Conservation (phyloP, 2,888 invertebrate species). For the Apocheima hispidaria region DNA sequence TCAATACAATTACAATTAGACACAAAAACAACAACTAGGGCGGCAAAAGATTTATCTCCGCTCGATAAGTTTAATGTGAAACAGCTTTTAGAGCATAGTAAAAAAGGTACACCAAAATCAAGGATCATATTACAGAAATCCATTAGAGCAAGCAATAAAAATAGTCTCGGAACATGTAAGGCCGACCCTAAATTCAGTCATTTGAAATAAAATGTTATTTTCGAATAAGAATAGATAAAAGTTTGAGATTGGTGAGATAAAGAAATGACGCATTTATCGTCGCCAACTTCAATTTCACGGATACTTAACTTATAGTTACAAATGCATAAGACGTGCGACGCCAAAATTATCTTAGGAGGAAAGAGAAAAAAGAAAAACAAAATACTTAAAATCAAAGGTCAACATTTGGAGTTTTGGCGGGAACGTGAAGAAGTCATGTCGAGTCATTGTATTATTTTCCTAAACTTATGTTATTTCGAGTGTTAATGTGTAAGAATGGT, state of each 20-base stretch:
- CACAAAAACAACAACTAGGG: constrained; percentile 29
- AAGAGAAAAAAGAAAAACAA: no score
- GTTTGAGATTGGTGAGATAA: constrained; percentile 53
- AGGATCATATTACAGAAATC: constrained; percentile 84
- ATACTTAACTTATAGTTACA: no score
- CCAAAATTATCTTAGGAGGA: no score
- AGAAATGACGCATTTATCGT: constrained; percentile 7
- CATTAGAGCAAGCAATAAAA: constrained; percentile 82
- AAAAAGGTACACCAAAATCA: constrained; percentile 73
- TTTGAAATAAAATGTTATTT: constrained; percentile 64
- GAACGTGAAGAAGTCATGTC: no score
- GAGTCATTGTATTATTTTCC: no score
- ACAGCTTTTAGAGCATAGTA: constrained; percentile 62
- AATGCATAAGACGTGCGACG: no score
- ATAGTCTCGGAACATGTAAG: constrained; percentile 64
- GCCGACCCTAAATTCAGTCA: constrained; percentile 71
- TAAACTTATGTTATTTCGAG: no score
- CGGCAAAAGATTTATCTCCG: constrained; percentile 57
- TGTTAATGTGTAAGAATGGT: no score
- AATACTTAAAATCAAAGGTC: no score
- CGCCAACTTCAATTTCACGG: background rate
- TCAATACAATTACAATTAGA: constrained; percentile 27
- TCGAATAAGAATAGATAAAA: constrained; percentile 50
- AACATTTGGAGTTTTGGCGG: no score
- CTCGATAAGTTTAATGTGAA: constrained; percentile 48